Evolutionary conservation across 2,797 vertebrate species (phyloP), one percentile per base, ranked within the genome.

Genomic region (Acanthopagrus latus): DNA sequence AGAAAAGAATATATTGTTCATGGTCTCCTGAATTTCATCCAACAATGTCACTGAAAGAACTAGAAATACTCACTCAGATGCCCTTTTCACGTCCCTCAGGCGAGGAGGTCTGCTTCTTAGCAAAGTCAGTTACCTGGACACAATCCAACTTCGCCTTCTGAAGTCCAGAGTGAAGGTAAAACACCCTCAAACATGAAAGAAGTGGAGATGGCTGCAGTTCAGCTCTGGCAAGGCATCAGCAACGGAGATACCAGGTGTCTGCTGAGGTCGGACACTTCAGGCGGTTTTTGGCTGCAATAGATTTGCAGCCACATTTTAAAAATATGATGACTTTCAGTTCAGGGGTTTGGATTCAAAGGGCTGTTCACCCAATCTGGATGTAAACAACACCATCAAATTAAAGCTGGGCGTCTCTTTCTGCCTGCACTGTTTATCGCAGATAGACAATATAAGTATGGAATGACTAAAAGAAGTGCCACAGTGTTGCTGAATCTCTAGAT

Each of bases 121-220:
- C 72, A 44, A 43, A 64, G 57, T 54, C 56, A 23, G 54, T 20
- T 20, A 25, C 10, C 18, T 56, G 71, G 64, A 46, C n/a, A 3
- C 8, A 25, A 59, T 68, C 67, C 65, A 78, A 8, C 41, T 41
- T 50, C 50, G 7, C 29, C 46, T 72, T 52, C 33, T 60, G 38
- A 48, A 50, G 44, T 23, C n/a, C 50, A 47, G 44, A 38, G 8
- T 9, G 23, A 52, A 50, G 8, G 23, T 13, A 64, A 68, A 57
- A 27, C 2, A 10, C 29, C 25, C 21, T 10, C 14, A n/a, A 73
- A 72, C 12, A 59, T 38, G 18, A 67, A 18, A 25, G 48, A 29
- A 23, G 25, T 46, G n/a, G 74, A 51, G 64, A 59, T 52, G 65
- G 64, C 66, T 4, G 5, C 27, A 8, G 47, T 7, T 12, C 48